Percentiles rank a stretch among this genome's conserved stretches.
Evolutionary conservation across 2,888 invertebrate genomes (phyloP).

Genomic region (Ornithoptera priamus): DNA sequence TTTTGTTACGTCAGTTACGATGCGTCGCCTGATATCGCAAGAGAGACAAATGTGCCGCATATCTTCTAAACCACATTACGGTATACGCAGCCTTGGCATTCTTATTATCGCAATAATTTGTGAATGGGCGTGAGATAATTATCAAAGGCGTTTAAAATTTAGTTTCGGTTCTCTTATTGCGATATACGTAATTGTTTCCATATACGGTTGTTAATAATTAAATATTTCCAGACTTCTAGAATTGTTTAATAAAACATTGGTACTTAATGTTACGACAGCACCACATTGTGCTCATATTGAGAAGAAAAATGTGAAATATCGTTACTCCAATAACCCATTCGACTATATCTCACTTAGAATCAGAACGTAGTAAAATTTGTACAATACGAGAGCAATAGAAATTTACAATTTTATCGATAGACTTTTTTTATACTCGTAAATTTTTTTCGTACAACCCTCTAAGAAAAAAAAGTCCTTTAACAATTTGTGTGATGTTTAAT

Average conservation of each 20-base stretch:
- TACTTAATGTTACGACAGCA: neutral
- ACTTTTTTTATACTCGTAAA: no score
- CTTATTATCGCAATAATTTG: conserved; percentile 49
- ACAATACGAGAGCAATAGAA: no score
- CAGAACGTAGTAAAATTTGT: no score
- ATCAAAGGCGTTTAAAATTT: conserved; percentile 10
- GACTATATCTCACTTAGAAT: no score
- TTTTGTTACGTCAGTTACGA: conserved; percentile 59
- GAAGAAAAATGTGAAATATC: no score
- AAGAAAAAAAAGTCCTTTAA: neutral
- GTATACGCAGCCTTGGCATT: conserved; percentile 60
- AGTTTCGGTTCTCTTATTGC: conserved; percentile 19
- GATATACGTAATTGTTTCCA: conserved; percentile 6
- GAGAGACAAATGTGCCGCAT: conserved; percentile 69
- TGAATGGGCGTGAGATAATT: conserved; percentile 22
- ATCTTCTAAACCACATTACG: conserved; percentile 53
- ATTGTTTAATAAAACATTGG: neutral
- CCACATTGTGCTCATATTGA: no score
- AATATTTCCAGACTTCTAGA: neutral
- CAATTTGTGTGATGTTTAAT: conserved; percentile 1
- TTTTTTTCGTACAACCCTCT: neutral
- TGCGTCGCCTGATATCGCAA: conserved; percentile 65
- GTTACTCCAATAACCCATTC: no score
- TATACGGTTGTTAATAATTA: neutral
- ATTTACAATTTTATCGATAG: no score